Conservation (phyloP, 2,888 invertebrate genomes). For the Plebejus anna region DNA sequence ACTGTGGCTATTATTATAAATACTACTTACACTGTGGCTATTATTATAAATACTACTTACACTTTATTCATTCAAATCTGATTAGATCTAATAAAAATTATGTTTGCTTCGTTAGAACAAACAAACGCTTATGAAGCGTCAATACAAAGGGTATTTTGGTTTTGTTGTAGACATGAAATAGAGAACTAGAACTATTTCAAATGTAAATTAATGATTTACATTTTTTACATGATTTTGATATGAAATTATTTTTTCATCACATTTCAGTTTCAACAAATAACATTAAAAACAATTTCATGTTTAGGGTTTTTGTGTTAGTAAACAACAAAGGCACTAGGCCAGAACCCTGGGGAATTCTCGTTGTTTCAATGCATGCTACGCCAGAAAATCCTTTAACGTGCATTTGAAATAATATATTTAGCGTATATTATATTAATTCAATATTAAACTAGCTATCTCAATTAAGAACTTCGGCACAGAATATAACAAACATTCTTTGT, state of each 20-base stretch:
- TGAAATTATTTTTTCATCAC: neutral
- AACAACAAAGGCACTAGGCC: slow-evolving; percentile 20
- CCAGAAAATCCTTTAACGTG: neutral
- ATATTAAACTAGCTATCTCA: neutral
- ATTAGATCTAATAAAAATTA: no score
- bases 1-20: no score
- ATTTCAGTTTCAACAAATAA: neutral
- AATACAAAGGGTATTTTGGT: no score
- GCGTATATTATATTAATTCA: neutral
- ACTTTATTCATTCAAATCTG: no score
- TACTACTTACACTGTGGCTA: no score
- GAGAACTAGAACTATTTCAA: no score
- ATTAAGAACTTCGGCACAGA: neutral
- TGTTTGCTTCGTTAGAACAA: no score
- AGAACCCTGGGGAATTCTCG: neutral
- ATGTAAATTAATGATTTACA: neutral
- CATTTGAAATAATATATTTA: neutral
- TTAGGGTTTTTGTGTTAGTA: neutral
- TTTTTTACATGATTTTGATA: neutral
- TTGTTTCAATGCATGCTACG: slow-evolving; percentile 12
- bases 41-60: no score
- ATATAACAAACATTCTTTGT: neutral
- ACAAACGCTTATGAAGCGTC: no score
- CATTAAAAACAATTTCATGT: neutral
- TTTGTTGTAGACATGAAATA: no score